A percentile compares a stretch with the other conserved stretches of the same genome.
phyloP scores from a whole-genome alignment of 2,888 invertebrate species.

The Nowickia ferox region DNA sequence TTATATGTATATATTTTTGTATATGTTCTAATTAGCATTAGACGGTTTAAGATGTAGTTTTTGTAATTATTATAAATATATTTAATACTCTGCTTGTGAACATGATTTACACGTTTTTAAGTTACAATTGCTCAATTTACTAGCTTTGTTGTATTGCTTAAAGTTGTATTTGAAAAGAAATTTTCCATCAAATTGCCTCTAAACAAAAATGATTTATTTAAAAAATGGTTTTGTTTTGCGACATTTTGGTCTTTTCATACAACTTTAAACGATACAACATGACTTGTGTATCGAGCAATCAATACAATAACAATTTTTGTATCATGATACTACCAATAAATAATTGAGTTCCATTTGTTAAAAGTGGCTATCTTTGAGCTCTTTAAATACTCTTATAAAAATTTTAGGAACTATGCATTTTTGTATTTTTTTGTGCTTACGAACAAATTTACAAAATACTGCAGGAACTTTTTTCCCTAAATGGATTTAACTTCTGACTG shows the following conservation, averaged over 20 bases:
- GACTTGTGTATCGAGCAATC: no score
- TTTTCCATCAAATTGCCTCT: no score
- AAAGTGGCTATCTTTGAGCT: neutral
- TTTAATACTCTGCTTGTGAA: slow-evolving; percentile 37
- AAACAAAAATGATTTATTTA: no score
- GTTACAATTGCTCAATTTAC: no score
- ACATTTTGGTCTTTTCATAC: no score
- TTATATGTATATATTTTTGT: slow-evolving; percentile 10
- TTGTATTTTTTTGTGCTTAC: neutral
- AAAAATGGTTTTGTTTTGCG: no score
- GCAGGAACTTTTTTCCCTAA: slow-evolving; percentile 96
- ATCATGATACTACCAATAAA: slow-evolving; percentile 54
- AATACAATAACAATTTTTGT: neutral
- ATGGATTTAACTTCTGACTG: slow-evolving; percentile 97
- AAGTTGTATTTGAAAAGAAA: no score
- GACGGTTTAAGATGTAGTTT: slow-evolving; percentile 49
- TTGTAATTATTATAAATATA: slow-evolving; percentile 21
- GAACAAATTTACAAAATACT: slow-evolving; percentile 87
- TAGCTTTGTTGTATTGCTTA: no score
- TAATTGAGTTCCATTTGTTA: slow-evolving; percentile 66
- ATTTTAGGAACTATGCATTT: slow-evolving; percentile 44
- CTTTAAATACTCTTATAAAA: neutral
- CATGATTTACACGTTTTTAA: no score
- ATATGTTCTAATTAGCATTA: slow-evolving; percentile 46
- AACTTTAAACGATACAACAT: no score